Evolutionary conservation across 2,888 invertebrate genomes (phyloP), one percentile per base, ranked within the genome.

Genomic region (Drosophila limbata): DNA sequence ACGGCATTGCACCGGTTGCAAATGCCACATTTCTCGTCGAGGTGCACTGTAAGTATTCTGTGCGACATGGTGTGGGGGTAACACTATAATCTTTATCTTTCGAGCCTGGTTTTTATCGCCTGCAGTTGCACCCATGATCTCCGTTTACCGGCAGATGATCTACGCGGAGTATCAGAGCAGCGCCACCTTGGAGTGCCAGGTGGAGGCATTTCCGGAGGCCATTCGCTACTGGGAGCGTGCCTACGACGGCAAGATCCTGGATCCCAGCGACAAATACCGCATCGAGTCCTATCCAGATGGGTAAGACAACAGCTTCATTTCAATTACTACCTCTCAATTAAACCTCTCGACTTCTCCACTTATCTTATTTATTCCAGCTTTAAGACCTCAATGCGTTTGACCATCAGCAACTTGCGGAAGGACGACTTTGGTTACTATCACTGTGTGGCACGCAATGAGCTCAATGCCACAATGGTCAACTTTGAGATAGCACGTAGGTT

Each of bases 141-240:
- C 95, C 57, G 96, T 97, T 37, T 95, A 95, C 57, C 95, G 95
- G 86, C 96, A 96, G 90, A 94, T 95, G 90, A 94, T 97, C 60
- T 96, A 95, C 52, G 95, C 95, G 0, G 94, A 94, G 44, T 95
- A 95, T 84, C 96, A 96, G 74, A 94, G 94, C 45, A 95, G 94
- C 2, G 96, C 95, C 1, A 94, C 94, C 42, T 93, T 97, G 42
- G 96, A 97, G 91, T 98, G 98, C 90, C 96, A 96, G 92, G 95
- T 97, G 25, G 97, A 98, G 93, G 97, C 97, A 0, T 97, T 95
- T 93, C 98, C 98, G 0, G 96, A 96, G 84, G 96, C 97, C 0
- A 94, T 97, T 0, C 94, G 96, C 55, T 97, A 97, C 82, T 98
- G 98, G 98, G 96, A 97, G 89, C 94, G 95, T 15, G 91, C 91